phyloP scores from a whole-genome alignment of 2,888 invertebrate genomes.

The Hypena proboscidalis region DNA sequence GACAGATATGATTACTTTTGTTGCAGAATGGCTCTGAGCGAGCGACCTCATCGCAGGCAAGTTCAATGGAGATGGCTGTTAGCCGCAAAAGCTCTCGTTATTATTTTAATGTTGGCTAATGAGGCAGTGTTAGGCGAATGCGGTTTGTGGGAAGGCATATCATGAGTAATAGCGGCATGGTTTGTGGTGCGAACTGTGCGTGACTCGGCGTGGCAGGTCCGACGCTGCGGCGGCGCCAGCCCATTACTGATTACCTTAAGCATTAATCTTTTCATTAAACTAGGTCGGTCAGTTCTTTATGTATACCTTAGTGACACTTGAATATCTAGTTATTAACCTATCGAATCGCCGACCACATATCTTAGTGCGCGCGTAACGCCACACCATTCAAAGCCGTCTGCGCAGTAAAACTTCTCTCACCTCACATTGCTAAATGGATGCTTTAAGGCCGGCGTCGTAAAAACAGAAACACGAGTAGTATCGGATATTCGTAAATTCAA shows the following conservation, averaged over 20 bases:
- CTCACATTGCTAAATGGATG: slow-evolving; percentile 26
- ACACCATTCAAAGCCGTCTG: slow-evolving; percentile 12
- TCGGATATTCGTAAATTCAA: slow-evolving; percentile 35
- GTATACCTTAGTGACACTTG: slow-evolving; percentile 56
- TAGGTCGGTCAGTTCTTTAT: slow-evolving; percentile 55
- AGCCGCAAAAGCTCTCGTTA: slow-evolving; percentile 58
- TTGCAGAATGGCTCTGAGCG: slow-evolving; percentile 19
- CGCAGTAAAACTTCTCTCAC: slow-evolving; percentile 19
- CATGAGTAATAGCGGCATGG: slow-evolving; percentile 64
- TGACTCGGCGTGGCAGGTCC: slow-evolving; percentile 51
- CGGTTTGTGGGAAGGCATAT: slow-evolving; percentile 63
- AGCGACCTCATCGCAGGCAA: slow-evolving; percentile 39
- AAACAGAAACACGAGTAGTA: slow-evolving; percentile 34
- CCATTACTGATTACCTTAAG: slow-evolving; percentile 66
- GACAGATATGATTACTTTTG: slow-evolving; percentile 46
- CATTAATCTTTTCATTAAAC: slow-evolving; percentile 69
- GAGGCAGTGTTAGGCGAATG: slow-evolving; percentile 64
- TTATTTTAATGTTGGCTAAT: slow-evolving; percentile 73
- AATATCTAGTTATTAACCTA: slow-evolving; percentile 45
- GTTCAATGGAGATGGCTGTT: slow-evolving; percentile 46
- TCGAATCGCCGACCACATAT: slow-evolving; percentile 16
- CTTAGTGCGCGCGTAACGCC: background rate
- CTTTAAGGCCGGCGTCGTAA: slow-evolving; percentile 30
- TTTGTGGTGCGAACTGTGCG: slow-evolving; percentile 64
- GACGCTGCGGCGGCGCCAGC: slow-evolving; percentile 53